phyloP scores from a whole-genome alignment of 2,797 vertebrate species.

The Cygnus olor region DNA sequence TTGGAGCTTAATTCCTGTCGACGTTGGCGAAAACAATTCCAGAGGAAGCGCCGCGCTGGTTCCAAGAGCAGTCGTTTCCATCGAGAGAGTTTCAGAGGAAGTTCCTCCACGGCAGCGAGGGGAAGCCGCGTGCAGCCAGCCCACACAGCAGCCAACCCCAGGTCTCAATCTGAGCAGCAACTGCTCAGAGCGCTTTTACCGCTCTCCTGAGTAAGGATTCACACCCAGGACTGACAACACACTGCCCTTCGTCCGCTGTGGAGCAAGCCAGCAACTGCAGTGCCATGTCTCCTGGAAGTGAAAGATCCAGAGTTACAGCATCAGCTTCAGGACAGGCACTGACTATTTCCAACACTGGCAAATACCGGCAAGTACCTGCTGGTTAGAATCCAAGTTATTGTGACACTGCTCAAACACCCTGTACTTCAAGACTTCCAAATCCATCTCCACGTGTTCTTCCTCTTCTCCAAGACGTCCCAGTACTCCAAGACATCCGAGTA shows the following conservation, averaged over 20 bases:
- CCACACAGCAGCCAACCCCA: not conserved
- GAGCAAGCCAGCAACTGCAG: not conserved
- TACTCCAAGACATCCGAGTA: no score
- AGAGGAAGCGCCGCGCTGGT: not conserved
- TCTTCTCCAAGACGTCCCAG: not conserved
- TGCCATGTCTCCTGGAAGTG: not conserved
- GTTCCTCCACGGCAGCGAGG: fast-evolving
- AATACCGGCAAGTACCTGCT: not conserved
- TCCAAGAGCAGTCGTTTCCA: not conserved
- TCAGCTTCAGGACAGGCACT: not conserved
- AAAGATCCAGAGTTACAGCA: not conserved
- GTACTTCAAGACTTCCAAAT: not conserved
- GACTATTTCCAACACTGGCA: not conserved
- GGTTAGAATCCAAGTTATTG: not conserved
- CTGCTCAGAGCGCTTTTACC: not conserved
- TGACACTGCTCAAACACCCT: not conserved
- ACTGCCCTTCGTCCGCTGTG: not conserved
- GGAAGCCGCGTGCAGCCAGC: not conserved
- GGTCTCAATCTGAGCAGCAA: not conserved
- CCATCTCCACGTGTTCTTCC: not conserved
- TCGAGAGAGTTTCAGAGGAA: not conserved
- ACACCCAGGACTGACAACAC: not conserved
- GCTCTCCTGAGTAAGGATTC: not conserved
- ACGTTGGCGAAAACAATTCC: not conserved
- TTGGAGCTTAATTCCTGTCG: not conserved